A percentile compares a stretch with the other conserved stretches of the same genome.
Conservation (phyloP, 2,888 invertebrate genomes). For the Kryphioiulus occultus region DNA sequence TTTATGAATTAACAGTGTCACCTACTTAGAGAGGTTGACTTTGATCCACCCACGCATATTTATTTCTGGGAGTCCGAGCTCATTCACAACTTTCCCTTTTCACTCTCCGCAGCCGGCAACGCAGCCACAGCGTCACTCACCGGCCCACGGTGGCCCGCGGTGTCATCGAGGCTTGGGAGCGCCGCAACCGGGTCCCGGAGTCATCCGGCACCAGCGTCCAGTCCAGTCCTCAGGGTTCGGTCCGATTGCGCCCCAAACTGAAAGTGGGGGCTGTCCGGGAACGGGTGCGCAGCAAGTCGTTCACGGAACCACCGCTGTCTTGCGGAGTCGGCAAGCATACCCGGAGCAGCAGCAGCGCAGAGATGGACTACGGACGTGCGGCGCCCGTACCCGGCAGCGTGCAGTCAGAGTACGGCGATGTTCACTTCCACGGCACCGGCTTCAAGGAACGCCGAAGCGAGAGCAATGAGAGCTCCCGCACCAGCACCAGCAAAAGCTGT, state of each 20-base stretch:
- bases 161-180: constrained; percentile 44
- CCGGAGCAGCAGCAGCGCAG: constrained; percentile 55
- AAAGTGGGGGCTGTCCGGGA: constrained; percentile 18
- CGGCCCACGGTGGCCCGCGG: background rate
- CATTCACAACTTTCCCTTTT: background rate
- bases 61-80: no score
- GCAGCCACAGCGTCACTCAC: constrained; percentile 48
- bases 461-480: constrained; percentile 58
- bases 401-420: constrained; percentile 17
- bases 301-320: background rate
- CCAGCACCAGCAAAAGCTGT: constrained; percentile 63
- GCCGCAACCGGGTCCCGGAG: constrained; percentile 11
- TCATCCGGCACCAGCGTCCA: background rate
- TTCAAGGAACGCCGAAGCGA: constrained; percentile 55
- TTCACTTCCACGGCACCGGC: background rate
- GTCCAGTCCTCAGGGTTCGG: constrained; percentile 47
- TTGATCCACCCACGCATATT: no score
- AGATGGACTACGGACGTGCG: constrained; percentile 46
- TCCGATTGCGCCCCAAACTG: background rate
- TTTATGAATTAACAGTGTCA: no score
- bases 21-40: no score
- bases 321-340: constrained; percentile 43
- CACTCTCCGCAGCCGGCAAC: constrained; percentile 12
- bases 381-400: background rate
- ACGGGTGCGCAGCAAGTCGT: constrained; percentile 52